phyloP scores from a whole-genome alignment of 2,888 invertebrate genomes.

The Xestia rhomboidea region DNA sequence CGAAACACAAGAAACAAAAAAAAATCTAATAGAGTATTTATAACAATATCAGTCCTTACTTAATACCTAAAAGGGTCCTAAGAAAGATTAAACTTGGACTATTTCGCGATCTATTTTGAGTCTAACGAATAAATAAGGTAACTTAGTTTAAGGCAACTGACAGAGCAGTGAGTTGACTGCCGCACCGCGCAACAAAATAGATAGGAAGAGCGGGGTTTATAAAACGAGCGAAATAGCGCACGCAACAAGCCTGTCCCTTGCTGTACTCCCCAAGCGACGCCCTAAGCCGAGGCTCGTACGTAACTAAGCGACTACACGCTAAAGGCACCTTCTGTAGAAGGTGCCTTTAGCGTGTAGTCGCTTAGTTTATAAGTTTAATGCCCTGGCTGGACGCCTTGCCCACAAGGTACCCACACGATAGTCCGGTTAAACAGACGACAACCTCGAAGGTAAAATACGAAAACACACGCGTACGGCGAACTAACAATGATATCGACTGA shows the following conservation, averaged over 20 bases:
- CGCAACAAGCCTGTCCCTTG: not conserved
- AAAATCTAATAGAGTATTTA: conserved; percentile 77
- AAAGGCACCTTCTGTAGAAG: too few relatives aligned
- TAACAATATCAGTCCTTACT: conserved; percentile 89
- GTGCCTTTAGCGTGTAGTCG: not conserved
- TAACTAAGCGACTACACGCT: too few relatives aligned
- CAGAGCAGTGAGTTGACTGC: conserved; percentile 34
- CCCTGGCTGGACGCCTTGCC: not conserved
- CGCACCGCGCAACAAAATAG: conserved; percentile 16
- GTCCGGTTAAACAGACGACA: not conserved
- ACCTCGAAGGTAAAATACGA: not conserved
- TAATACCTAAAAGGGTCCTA: conserved; percentile 81
- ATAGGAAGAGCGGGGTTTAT: not conserved
- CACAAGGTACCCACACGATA: not conserved
- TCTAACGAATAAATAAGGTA: conserved; percentile 84
- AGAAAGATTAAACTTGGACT: conserved; percentile 67
- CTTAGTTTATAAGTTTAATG: not conserved
- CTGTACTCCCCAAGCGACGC: not conserved
- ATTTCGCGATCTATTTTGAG: conserved; percentile 74
- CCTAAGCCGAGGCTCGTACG: not conserved
- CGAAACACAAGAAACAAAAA: conserved; percentile 62
- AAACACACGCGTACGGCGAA: not conserved
- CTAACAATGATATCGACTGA: not conserved
- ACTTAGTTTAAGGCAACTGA: conserved; percentile 75
- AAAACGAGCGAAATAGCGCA: not conserved